A percentile compares a stretch with the other conserved stretches of the same genome.
Evolutionary conservation across 2,888 invertebrate genomes (phyloP).

Genomic region (Allophyes oxyacanthae): DNA sequence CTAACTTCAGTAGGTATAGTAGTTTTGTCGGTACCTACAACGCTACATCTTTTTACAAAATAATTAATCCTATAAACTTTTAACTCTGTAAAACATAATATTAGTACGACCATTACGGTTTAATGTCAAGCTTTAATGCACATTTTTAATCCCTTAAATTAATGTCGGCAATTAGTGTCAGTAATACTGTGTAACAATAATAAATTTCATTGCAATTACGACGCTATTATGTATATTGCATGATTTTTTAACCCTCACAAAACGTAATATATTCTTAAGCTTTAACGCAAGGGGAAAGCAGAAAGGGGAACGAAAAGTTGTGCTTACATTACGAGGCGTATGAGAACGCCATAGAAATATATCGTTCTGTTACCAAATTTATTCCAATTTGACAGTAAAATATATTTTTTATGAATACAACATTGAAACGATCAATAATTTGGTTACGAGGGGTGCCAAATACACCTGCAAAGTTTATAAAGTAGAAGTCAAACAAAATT

Average conservation of each 20-base stretch:
- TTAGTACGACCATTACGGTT: slow-evolving; percentile 12
- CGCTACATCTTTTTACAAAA: no score
- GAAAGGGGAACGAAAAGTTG: slow-evolving; percentile 70
- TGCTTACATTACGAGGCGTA: slow-evolving; percentile 72
- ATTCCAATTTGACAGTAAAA: slow-evolving; percentile 42
- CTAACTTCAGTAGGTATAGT: no score
- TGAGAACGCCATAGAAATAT: slow-evolving; percentile 52
- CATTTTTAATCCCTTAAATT: slow-evolving; percentile 51
- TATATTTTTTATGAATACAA: slow-evolving; percentile 25
- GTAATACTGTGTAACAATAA: slow-evolving; percentile 54
- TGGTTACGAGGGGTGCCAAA: slow-evolving; percentile 12
- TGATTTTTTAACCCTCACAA: slow-evolving; percentile 75
- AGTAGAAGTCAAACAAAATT: slow-evolving; percentile 11
- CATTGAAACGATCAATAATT: slow-evolving; percentile 25
- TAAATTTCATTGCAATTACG: slow-evolving; percentile 78
- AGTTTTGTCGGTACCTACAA: no score
- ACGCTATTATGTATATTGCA: slow-evolving; percentile 76
- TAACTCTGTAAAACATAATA: neutral
- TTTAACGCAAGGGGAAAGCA: slow-evolving; percentile 62
- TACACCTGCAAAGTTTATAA: slow-evolving; percentile 28
- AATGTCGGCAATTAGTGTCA: slow-evolving; percentile 57
- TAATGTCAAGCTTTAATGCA: slow-evolving; percentile 33
- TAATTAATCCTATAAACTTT: no score
- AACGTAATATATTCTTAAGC: slow-evolving; percentile 69
- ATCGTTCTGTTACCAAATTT: slow-evolving; percentile 46